A percentile compares a stretch with the other conserved stretches of the same genome.
Conservation (phyloP, 2,888 invertebrate genomes). For the Meiosimyza platycephala region DNA sequence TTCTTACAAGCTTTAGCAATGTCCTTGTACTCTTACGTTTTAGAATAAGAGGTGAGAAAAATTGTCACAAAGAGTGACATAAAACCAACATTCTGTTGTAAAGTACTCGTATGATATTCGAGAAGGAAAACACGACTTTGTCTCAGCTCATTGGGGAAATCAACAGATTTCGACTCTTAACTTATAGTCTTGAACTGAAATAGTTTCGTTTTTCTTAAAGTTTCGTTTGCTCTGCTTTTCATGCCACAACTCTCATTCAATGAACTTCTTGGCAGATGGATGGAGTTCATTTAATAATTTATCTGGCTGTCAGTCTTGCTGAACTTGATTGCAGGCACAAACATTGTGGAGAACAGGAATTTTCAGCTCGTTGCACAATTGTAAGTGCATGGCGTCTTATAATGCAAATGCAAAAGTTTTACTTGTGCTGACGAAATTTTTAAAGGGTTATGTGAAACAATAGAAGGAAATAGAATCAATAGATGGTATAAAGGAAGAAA, state of each 20-base stretch:
- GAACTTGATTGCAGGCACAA: slow-evolving; percentile 21
- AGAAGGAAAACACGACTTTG: not conserved
- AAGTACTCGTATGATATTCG: not conserved
- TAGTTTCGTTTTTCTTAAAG: not conserved
- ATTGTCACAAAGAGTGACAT: too few relatives aligned
- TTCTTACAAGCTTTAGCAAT: too few relatives aligned
- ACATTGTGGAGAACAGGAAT: slow-evolving; percentile 28
- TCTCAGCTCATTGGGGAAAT: slow-evolving; percentile 19
- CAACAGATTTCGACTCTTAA: slow-evolving; percentile 17
- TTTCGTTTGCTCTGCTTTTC: too few relatives aligned
- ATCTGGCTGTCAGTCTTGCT: slow-evolving; percentile 32
- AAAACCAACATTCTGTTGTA: too few relatives aligned
- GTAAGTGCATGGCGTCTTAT: slow-evolving; percentile 13
- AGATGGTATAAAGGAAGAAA: too few relatives aligned
- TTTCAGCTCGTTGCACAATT: slow-evolving; percentile 32
- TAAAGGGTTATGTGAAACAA: too few relatives aligned
- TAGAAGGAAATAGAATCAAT: too few relatives aligned
- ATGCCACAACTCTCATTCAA: too few relatives aligned
- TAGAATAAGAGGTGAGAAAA: too few relatives aligned
- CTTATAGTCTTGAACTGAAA: not conserved
- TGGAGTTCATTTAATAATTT: slow-evolving; percentile 32
- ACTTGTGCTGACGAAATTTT: too few relatives aligned
- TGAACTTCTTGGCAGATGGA: not conserved
- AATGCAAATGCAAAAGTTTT: slow-evolving; percentile 24
- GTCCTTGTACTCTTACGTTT: too few relatives aligned